These are phyloP conservation scores for Brachionus asplanchnoidis DNA, from an alignment of 1,140 invertebrate genomes.

Conservation along the genomic window DNA sequence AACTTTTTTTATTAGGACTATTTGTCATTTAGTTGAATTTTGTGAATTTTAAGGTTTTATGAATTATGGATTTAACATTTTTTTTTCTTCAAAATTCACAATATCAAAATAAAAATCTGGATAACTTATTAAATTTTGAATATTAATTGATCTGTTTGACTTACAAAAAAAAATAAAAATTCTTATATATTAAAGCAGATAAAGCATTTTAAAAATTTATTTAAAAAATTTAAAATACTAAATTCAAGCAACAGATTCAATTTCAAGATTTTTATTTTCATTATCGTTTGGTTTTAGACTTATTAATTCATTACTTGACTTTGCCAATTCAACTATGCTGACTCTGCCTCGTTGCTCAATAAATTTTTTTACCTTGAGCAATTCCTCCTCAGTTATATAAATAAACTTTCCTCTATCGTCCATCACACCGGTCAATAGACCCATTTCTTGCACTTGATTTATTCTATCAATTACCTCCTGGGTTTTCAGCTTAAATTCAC, in stretches of 20 bases:
- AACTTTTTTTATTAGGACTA: too few species aligned
- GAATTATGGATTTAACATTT: too few species aligned
- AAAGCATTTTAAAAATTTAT: neutral
- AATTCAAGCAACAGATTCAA: constrained; percentile 7
- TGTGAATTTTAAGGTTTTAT: too few species aligned
- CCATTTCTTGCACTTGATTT: constrained; percentile 73
- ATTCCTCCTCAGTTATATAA: constrained; percentile 84
- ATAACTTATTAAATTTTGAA: too few species aligned
- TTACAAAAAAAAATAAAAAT: too few species aligned
- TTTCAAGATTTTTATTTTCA: neutral
- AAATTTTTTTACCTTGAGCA: constrained; percentile 87
- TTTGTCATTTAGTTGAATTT: too few species aligned
- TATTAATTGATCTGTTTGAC: too few species aligned
- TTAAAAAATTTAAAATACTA: neutral
- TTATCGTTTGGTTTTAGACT: constrained; percentile 50
- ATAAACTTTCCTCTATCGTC: constrained; percentile 99
- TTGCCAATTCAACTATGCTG: constrained; percentile 82
- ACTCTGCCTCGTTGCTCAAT: constrained; percentile 89
- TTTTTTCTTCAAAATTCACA: too few species aligned
- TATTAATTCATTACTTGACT: constrained; percentile 87
- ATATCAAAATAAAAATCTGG: too few species aligned
- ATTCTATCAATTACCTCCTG: constrained; percentile 69
- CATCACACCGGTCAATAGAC: constrained; percentile 74
- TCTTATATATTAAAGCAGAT: too few species aligned
- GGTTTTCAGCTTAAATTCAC: constrained; percentile 85